These are phyloP conservation scores for Bombus cullumanus DNA, from an alignment of 1,140 invertebrate species.

Conservation along the genomic window DNA sequence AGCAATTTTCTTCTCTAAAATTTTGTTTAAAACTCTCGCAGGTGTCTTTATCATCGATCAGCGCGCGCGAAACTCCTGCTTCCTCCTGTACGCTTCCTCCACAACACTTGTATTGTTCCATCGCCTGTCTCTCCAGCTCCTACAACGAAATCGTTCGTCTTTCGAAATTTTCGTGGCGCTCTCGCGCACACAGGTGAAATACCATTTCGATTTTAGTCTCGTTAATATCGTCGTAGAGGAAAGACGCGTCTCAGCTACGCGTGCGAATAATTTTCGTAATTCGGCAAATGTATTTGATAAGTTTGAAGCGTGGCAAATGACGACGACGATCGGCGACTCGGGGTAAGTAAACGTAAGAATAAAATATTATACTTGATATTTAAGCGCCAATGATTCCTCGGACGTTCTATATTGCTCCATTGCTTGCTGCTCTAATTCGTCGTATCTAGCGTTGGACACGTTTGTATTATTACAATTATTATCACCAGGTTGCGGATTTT, in stretches of 20 bases:
- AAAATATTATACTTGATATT: constrained; percentile 72
- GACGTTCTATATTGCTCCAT: constrained; percentile 79
- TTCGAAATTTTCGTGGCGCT: neutral
- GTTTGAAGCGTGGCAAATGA: neutral
- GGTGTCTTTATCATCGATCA: neutral
- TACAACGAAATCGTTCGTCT: constrained; percentile 39
- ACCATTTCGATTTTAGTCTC: neutral
- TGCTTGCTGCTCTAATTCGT: constrained; percentile 78
- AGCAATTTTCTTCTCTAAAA: constrained; percentile 47
- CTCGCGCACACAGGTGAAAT: neutral
- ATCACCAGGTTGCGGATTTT: no score
- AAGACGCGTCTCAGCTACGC: no score
- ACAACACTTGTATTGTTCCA: constrained; percentile 75
- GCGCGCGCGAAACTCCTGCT: neutral
- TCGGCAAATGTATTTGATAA: no score
- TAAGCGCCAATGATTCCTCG: constrained; percentile 75
- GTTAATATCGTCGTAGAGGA: no score
- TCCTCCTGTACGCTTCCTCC: constrained; percentile 35
- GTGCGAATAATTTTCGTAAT: neutral
- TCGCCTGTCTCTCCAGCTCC: constrained; percentile 78
- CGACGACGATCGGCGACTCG: neutral
- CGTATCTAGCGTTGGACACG: constrained; percentile 63
- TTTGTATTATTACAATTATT: neutral
- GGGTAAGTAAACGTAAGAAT: constrained; percentile 1
- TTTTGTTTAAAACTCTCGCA: neutral